These are phyloP conservation scores for Poecilia velifera DNA, from an alignment of 2,797 vertebrate species.

Conservation along the genomic window DNA sequence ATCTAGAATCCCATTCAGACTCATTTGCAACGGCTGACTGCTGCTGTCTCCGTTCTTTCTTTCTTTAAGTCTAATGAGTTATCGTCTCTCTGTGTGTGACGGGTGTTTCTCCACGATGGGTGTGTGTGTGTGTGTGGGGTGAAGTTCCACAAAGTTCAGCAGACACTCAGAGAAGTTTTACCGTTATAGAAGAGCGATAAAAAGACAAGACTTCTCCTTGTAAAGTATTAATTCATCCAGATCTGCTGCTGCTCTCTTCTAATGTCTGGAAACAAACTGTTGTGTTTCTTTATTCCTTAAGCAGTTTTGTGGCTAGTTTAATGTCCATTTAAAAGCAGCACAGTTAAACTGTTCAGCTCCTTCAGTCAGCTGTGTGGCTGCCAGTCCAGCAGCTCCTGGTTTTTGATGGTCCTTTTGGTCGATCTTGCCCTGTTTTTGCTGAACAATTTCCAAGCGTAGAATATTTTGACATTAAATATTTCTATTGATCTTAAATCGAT, in stretches of 20 bases:
- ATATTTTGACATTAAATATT: background rate
- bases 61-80: slow-evolving; percentile 27
- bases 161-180: slow-evolving; percentile 19
- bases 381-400: background rate
- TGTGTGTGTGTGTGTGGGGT: background rate
- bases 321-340: background rate
- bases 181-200: slow-evolving; percentile 15
- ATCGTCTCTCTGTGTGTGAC: slow-evolving; percentile 10
- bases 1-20: slow-evolving; percentile 17
- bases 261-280: background rate
- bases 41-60: background rate
- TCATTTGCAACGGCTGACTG: slow-evolving; percentile 8
- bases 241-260: slow-evolving; percentile 34
- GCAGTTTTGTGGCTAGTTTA: slow-evolving; percentile 11
- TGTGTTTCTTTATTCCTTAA: slow-evolving; percentile 16
- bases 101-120: slow-evolving; percentile 5
- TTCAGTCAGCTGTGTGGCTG: background rate
- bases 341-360: background rate
- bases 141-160: slow-evolving; percentile 3
- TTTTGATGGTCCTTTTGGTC: background rate
- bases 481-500: background rate
- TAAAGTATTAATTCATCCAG: slow-evolving; percentile 11
- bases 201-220: slow-evolving; percentile 17
- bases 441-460: background rate
- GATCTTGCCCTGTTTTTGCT: background rate